phyloP scores from a whole-genome alignment of 2,113 vertebrate genomes.

The Corvus hawaiiensis region DNA sequence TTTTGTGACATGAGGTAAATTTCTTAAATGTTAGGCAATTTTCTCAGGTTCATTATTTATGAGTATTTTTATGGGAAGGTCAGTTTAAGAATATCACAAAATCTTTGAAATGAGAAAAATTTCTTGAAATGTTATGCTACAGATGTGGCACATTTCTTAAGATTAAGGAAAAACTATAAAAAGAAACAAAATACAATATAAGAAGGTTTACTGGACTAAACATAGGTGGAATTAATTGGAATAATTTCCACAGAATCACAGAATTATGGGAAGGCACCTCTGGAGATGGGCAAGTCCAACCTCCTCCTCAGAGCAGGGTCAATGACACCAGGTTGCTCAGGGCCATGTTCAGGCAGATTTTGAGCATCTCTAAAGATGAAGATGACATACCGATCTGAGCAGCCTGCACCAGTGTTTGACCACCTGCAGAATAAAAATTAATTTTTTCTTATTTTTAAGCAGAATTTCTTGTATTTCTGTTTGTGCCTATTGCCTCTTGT shows the following conservation, averaged over 20 bases:
- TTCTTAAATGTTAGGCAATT: neutral
- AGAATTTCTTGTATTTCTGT: neutral
- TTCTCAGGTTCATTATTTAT: neutral
- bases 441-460: neutral
- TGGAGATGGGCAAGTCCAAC: neutral
- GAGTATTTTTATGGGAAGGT: neutral
- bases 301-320: neutral
- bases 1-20: neutral
- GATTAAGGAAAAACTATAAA: neutral
- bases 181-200: neutral
- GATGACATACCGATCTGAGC: neutral
- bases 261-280: neutral
- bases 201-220: neutral
- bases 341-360: neutral
- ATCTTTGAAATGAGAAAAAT: neutral
- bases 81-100: neutral
- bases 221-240: neutral
- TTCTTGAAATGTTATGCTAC: neutral
- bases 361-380: neutral
- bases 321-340: neutral
- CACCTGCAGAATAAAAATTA: neutral
- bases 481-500: neutral
- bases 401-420: neutral
- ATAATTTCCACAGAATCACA: neutral
- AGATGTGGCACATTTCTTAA: neutral